Conservation (phyloP, 2,113 vertebrate genomes). For the Sterrhoptilus dennistouni region DNA sequence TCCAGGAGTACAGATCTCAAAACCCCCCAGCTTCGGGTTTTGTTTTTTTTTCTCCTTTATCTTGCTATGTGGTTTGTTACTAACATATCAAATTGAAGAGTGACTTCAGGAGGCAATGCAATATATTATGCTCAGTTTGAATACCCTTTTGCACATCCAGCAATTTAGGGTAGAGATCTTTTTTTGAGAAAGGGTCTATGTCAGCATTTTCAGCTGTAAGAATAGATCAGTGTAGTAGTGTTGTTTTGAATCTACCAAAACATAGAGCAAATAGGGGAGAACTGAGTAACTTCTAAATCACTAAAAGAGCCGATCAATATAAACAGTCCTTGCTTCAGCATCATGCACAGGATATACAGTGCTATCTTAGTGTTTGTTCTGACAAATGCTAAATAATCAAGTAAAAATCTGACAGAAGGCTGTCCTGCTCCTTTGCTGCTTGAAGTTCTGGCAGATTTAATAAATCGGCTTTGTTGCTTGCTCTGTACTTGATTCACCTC, state of each 20-base stretch:
- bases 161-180: not conserved
- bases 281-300: not conserved
- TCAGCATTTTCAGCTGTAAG: not conserved
- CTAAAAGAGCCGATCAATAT: not conserved
- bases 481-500: not conserved
- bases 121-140: not conserved
- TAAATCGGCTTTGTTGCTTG: not conserved
- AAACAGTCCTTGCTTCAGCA: not conserved
- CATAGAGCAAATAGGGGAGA: not conserved
- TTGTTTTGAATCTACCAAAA: not conserved
- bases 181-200: not conserved
- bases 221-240: not conserved
- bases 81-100: not conserved
- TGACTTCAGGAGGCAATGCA: not conserved
- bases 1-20: not conserved
- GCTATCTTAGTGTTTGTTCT: not conserved
- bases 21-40: rapidly evolving
- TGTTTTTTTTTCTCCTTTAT: not conserved
- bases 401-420: not conserved
- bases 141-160: not conserved
- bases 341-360: not conserved
- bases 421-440: not conserved
- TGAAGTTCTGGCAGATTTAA: not conserved
- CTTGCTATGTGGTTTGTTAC: not conserved
- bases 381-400: not conserved